Evolutionary conservation across 2,797 vertebrate species (phyloP).

Genomic region (Phoebastria nigripes): DNA sequence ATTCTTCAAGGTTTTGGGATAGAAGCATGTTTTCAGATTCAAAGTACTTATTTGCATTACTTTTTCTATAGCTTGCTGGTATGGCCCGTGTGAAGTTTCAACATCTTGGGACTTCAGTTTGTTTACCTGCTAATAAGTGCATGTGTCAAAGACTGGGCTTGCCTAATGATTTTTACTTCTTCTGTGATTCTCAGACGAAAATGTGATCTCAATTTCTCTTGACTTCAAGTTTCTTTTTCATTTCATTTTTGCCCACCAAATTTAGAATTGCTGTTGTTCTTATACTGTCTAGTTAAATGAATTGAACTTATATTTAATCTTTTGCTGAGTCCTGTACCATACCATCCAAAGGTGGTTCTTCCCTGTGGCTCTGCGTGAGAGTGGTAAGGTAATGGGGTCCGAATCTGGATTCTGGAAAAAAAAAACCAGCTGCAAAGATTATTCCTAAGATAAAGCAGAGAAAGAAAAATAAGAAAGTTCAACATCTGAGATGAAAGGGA

Average conservation of each 20-base stretch:
- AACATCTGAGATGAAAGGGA: not conserved
- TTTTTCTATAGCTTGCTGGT: not conserved
- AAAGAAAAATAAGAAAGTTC: not conserved
- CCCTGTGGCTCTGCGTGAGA: not conserved
- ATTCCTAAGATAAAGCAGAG: not conserved
- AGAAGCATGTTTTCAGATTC: not conserved
- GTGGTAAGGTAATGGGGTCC: not conserved
- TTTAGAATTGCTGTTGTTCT: not conserved
- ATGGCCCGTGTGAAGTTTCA: not conserved
- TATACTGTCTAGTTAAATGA: not conserved
- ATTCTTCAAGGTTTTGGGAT: not conserved
- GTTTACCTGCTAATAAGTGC: not conserved
- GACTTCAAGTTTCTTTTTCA: not conserved
- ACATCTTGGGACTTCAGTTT: not conserved
- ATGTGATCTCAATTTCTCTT: not conserved
- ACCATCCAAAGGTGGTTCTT: not conserved
- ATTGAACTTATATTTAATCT: not conserved
- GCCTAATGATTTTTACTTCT: not conserved
- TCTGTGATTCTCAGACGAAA: not conserved
- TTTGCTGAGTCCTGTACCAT: not conserved
- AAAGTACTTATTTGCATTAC: not conserved
- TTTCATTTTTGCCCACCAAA: not conserved
- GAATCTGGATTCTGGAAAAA: not conserved
- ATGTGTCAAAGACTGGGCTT: not conserved
- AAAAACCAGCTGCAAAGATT: not conserved